phyloP scores from a whole-genome alignment of 2,113 vertebrate species.

The Sceloporus tristichus region DNA sequence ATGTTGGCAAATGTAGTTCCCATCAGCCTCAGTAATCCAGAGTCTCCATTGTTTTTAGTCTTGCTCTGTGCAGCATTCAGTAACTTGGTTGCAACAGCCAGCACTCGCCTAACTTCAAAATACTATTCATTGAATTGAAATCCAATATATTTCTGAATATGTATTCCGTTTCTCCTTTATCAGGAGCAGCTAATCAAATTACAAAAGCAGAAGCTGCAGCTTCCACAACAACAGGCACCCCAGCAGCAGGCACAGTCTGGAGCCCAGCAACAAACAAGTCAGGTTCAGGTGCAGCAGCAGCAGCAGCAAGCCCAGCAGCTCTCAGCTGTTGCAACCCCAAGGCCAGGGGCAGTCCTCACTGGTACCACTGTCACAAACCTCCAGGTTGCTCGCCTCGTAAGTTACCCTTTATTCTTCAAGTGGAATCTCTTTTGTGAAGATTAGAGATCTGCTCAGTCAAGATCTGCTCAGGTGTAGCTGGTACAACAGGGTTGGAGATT shows the following conservation, averaged over 20 bases:
- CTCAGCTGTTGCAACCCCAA: conserved; percentile 85
- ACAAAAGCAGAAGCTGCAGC: conserved; percentile 87
- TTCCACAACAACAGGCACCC: conserved; percentile 82
- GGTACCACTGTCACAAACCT: conserved; percentile 88
- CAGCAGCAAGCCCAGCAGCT: conserved; percentile 88
- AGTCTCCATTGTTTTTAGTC: too few relatives aligned
- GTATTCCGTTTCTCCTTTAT: conserved; percentile 37
- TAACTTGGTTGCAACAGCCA: too few relatives aligned
- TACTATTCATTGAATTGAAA: not conserved
- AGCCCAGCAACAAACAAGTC: conserved; percentile 74
- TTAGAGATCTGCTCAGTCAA: not conserved
- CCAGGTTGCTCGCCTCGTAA: conserved; percentile 93
- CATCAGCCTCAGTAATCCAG: too few relatives aligned
- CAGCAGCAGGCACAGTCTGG: conserved; percentile 64
- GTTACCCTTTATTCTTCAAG: conserved; percentile 38
- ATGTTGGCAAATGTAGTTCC: too few relatives aligned
- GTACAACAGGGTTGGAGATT: too few relatives aligned
- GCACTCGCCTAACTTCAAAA: too few relatives aligned
- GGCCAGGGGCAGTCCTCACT: conserved; percentile 86
- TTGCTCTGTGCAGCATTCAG: too few relatives aligned
- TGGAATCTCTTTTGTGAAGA: not conserved
- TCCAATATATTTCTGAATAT: too few relatives aligned
- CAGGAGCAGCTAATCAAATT: conserved; percentile 88
- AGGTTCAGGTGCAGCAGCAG: conserved; percentile 23
- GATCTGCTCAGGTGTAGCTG: too few relatives aligned